Evolutionary conservation across 2,113 vertebrate species (phyloP), one percentile per base, ranked within the genome.

Genomic region (Amphilophus citrinellus): DNA sequence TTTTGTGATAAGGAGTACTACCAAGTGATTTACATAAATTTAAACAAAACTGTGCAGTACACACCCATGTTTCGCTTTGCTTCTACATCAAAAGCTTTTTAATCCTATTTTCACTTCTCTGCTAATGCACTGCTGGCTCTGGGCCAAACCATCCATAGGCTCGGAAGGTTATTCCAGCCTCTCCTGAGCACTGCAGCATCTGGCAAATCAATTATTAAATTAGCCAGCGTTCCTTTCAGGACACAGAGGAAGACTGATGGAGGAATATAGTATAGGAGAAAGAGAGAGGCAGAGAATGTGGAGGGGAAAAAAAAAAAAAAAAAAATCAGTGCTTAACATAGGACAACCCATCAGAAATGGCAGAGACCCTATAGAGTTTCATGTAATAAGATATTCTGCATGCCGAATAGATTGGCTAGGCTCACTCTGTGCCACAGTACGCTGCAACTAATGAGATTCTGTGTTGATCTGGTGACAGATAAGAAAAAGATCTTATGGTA

Each of bases 171-270:
- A 94, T 81, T 92, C 89, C 94, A 93, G 91, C 94, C 92, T 93
- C 92, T 94, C 90, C 87, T 87, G 91, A 95, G 94, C 91, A 92
- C 93, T 95, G 92, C 92, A 94, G 94, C 94, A 96, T 96, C 95
- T 96, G 95, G 94, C 94, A 87, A 93, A 95, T 96, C 95, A 95
- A 95, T 96, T 95, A 96, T 95, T 96, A 95, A 96, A 95, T 96
- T 95, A 95, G 88, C 93, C 85, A 3, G 88, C 88, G 88, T 90
- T 94, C 90, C 91, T 95, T 95, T 95, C 91, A 94, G 92, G 90
- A 90, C 68, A 30, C 77, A 79, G 85, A 87, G 22, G 71, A 83
- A 89, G 92, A 94, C 89, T 20, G 92, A 90, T 90, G 88, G 85
- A 88, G 89, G 84, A 91, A 89, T 84, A 83, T n/a, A 76, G 89